Evolutionary conservation across 2,888 invertebrate species (phyloP), one percentile per base, ranked within the genome.

Genomic region (Dilophus febrilis): DNA sequence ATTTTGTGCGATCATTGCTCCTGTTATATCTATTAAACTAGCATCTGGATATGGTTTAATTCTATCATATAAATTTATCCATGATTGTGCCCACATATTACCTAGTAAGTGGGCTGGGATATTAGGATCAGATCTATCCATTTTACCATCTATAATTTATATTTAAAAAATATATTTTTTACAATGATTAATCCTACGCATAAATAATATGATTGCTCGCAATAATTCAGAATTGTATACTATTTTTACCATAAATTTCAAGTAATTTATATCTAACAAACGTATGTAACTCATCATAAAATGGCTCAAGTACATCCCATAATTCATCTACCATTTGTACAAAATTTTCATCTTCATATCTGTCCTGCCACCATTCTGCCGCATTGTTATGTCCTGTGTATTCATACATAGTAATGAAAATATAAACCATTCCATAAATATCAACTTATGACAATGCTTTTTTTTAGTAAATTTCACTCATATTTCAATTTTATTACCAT

Each of bases 81-180:
- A 70, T 2, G 53, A 49, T 47, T 69, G 69, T 1, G 64, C 64
- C 45, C 46, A 46, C 46, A 46, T 46, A 42, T 46, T 46, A 62
- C 72, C 72, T 26, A 72, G 52, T 4, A 74, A 44, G 53, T 74
- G 71, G 1, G 71, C 71, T 2, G 73, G 73, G 4, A 40, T 30
- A 18, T 26, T 22, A 17, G 35, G 26, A 27, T 32, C 32, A 16
- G 28, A 27, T 17, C 3, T n/a, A 17, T 37, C 14, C 28, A 37
- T 14, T 16, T 16, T 16, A 17, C 10, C 26, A 11, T 19, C 34
- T 34, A 18, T 58, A 56, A n/a, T 72, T 51, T 47, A 61, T 49
- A 10, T 49, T 45, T 64, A 64, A 64, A 18, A 63, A 49, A 19
- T 7, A 35, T n/a, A 2, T 26, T 29, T 35, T 14, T 13, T n/a